phyloP scores from a whole-genome alignment of 2,888 invertebrate species.

The Strigamia crassipes region DNA sequence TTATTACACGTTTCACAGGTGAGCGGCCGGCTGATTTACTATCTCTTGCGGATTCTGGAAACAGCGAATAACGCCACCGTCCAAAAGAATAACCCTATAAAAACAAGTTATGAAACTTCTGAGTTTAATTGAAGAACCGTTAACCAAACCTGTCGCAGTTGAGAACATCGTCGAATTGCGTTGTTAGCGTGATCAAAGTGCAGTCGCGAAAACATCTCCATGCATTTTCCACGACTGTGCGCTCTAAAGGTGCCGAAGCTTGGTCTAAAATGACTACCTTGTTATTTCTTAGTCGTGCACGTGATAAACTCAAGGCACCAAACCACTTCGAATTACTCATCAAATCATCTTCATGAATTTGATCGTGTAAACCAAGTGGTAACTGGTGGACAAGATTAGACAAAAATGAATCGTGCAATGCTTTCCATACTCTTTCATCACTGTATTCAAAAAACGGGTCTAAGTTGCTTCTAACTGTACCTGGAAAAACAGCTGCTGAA shows the following conservation, averaged over 20 bases:
- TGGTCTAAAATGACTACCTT: not conserved
- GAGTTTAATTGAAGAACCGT: not conserved
- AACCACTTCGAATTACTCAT: not conserved
- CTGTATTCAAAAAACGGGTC: slow-evolving; percentile 12
- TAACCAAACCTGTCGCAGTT: not conserved
- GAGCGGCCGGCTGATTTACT: not conserved
- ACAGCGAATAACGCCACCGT: slow-evolving; percentile 17
- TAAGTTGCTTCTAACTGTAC: not conserved
- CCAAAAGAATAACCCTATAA: slow-evolving; percentile 13
- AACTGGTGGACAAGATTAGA: not conserved
- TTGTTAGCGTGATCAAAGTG: not conserved
- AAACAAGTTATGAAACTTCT: not conserved
- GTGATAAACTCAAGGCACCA: not conserved
- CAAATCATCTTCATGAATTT: slow-evolving; percentile 23
- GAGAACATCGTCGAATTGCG: not conserved
- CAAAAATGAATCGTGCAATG: not conserved
- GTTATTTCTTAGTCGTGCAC: not conserved
- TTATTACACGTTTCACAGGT: not conserved
- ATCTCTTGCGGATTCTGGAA: slow-evolving; percentile 18
- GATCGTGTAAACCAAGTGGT: slow-evolving; percentile 28
- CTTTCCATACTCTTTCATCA: slow-evolving; percentile 20
- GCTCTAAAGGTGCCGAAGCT: not conserved
- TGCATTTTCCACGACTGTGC: not conserved
- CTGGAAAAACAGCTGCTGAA: not conserved
- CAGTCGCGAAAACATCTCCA: not conserved